phyloP scores from a whole-genome alignment of 2,113 vertebrate genomes.

The Arizona elegans region DNA sequence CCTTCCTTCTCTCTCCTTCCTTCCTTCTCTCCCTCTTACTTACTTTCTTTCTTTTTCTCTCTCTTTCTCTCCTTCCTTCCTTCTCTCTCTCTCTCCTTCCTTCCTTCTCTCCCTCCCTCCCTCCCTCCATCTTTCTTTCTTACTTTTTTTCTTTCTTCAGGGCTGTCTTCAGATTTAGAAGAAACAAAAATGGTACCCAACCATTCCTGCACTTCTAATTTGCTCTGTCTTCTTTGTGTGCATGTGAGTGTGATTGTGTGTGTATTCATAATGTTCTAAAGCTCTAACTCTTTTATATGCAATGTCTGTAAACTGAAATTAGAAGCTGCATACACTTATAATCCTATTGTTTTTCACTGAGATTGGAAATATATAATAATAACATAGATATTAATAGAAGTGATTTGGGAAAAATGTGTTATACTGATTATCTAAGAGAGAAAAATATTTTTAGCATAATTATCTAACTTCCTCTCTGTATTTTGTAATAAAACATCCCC shows the following conservation, averaged over 20 bases:
- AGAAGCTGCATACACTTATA: conserved; percentile 11
- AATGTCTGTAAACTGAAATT: conserved; percentile 16
- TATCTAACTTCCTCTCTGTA: background rate
- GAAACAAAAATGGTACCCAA: background rate
- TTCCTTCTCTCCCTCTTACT: too few relatives aligned
- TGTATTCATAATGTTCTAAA: conserved; percentile 18
- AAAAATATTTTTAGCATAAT: background rate
- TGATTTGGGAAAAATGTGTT: background rate
- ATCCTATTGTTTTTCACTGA: background rate
- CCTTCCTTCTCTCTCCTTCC: background rate
- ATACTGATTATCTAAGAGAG: background rate
- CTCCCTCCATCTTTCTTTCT: background rate
- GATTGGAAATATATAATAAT: conserved; percentile 1
- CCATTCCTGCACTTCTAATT: background rate
- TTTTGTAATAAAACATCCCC: background rate
- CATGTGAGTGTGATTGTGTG: background rate
- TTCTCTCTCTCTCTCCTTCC: too few relatives aligned
- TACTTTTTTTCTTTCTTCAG: too few relatives aligned
- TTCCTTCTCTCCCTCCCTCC: background rate
- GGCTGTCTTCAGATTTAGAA: background rate
- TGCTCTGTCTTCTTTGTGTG: background rate
- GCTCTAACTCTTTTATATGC: conserved; percentile 15
- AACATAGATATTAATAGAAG: background rate
- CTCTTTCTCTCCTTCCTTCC: too few relatives aligned
- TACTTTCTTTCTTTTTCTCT: too few relatives aligned